Evolutionary conservation across 2,797 vertebrate species (phyloP), one percentile per base, ranked within the genome.

Genomic region (Geotrypetes seraphini): DNA sequence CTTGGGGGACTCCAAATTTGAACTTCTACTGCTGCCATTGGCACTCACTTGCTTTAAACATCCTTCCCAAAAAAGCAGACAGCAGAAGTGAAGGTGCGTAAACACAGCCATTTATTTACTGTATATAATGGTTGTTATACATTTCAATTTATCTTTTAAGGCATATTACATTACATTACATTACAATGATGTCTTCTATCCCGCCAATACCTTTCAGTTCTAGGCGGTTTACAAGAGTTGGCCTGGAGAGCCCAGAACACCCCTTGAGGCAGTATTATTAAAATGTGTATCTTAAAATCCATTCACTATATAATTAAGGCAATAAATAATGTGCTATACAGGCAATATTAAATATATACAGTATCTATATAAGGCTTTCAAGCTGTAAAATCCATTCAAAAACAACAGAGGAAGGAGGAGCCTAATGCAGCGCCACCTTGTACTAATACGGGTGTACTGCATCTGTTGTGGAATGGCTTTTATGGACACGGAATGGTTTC

Each of bases 1-100:
- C n/a, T n/a, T n/a, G n/a, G n/a, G n/a, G 21, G 26, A 47, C 41
- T 23, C 12, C 24, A 47, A 48, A 35, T 46, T 57, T 49, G 39
- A 41, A 47, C n/a, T n/a, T n/a, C n/a, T n/a, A n/a, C n/a, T n/a
- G n/a, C n/a, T n/a, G 41, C 31, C 36, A n/a, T n/a, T n/a, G n/a
- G n/a, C 31, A 27, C 25, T 16, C 13, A 40, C 33, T 27, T 16
- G 25, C 28, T 5, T 17, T 4, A 12, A 18, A 5, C 8, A 18
- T 4, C 17, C 21, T n/a, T 21, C 19, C 12, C 5, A 16, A 28
- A 25, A 17, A 22, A 10, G 23, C 19, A 30, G 15, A 23, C 32
- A 31, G 36, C 28, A 15, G 36, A 20, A 16, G 31, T 25, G 10
- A 10, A 21, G 22, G 13, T 21, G 25, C 30, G 31, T 15, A 32